phyloP scores from a whole-genome alignment of 1,140 invertebrate species.

The Muscidifurax raptorellus region DNA sequence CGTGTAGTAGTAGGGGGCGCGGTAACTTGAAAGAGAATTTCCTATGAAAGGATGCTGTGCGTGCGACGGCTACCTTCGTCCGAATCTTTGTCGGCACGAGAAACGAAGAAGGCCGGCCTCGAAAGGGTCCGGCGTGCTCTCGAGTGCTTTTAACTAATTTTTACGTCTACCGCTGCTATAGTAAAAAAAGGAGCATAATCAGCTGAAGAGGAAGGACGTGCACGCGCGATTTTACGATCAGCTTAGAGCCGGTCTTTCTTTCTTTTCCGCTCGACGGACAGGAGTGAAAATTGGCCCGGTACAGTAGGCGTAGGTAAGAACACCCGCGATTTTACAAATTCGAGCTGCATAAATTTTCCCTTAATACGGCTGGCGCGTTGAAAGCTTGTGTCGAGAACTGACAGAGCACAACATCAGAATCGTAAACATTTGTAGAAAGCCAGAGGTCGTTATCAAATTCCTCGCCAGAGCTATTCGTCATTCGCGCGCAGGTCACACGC shows the following conservation, averaged over 20 bases:
- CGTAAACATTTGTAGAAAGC: background rate
- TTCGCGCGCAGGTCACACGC: background rate
- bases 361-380: background rate
- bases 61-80: conserved; percentile 62
- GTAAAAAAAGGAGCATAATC: conserved; percentile 24
- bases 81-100: conserved; percentile 67
- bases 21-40: conserved; percentile 71
- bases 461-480: background rate
- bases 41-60: conserved; percentile 66
- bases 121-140: conserved; percentile 47
- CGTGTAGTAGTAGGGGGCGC: conserved; percentile 56
- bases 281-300: conserved; percentile 40
- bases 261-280: conserved; percentile 34
- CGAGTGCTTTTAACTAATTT: conserved; percentile 51
- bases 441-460: background rate
- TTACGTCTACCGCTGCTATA: conserved; percentile 41
- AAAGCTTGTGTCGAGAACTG: too few relatives aligned
- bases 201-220: conserved; percentile 37
- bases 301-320: conserved; percentile 5
- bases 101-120: conserved; percentile 16
- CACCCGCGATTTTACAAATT: conserved; percentile 3
- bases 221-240: conserved; percentile 42
- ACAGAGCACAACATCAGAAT: background rate
- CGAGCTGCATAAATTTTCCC: background rate
- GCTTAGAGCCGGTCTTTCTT: conserved; percentile 30